Conservation (phyloP, 2,113 vertebrate species). For the Channa argus region DNA sequence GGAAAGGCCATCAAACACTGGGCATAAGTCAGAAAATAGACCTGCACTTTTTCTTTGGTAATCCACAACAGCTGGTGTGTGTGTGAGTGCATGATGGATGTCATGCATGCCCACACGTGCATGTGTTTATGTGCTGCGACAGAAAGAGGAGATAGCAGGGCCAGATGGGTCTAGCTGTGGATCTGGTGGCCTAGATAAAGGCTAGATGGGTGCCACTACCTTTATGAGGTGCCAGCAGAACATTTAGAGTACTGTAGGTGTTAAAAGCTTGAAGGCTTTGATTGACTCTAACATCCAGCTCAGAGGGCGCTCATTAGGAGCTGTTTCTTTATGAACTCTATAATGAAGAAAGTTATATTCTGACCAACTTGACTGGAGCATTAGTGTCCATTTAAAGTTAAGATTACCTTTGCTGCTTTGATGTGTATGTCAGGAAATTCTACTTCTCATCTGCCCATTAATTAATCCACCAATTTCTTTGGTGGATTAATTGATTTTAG, state of each 20-base stretch:
- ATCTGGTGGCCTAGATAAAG: slow-evolving; percentile 82
- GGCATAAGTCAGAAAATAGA: slow-evolving; percentile 59
- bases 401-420: background rate
- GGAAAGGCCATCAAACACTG: slow-evolving; percentile 64
- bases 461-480: background rate
- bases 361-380: background rate
- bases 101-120: slow-evolving; percentile 5
- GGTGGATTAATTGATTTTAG: background rate
- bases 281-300: slow-evolving; percentile 36
- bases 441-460: background rate
- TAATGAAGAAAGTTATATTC: background rate
- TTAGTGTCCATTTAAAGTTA: background rate
- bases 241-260: slow-evolving; percentile 59
- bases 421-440: slow-evolving; percentile 3
- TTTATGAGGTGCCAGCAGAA: slow-evolving; percentile 73
- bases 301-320: slow-evolving; percentile 22
- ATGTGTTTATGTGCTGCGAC: slow-evolving; percentile 25
- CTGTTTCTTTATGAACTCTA: slow-evolving; percentile 16
- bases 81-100: slow-evolving; percentile 16
- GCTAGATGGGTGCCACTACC: slow-evolving; percentile 68
- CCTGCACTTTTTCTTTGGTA: slow-evolving; percentile 65
- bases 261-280: slow-evolving; percentile 66
- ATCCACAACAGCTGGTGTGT: slow-evolving; percentile 79
- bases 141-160: slow-evolving; percentile 50
- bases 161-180: slow-evolving; percentile 81